These are phyloP conservation scores for Drosophila dunni DNA, from an alignment of 1,140 invertebrate species.

Conservation along the genomic window DNA sequence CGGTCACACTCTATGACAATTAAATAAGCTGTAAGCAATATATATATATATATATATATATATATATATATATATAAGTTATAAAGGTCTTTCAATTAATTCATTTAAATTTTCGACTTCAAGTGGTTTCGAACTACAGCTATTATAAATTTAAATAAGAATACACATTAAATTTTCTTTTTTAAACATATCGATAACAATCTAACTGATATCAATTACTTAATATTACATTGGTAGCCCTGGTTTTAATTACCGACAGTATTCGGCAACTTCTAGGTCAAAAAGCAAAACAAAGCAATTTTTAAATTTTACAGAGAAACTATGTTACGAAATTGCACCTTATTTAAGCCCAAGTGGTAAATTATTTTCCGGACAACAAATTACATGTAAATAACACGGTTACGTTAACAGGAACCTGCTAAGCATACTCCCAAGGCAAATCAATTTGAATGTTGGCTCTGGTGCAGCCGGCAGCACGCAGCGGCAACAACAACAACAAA, in stretches of 20 bases:
- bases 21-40: too few relatives aligned
- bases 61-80: too few relatives aligned
- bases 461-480: not conserved
- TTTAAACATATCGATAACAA: not conserved
- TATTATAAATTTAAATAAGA: too few relatives aligned
- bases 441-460: not conserved
- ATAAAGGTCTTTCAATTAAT: too few relatives aligned
- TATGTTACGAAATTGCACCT: conserved; percentile 27
- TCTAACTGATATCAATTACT: not conserved
- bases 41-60: too few relatives aligned
- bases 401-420: not conserved
- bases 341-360: conserved; percentile 1
- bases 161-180: too few relatives aligned
- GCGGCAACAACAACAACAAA: conserved; percentile 30
- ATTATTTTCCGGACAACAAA: not conserved
- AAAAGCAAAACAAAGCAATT: conserved; percentile 16
- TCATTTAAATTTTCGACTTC: too few relatives aligned
- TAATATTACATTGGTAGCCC: not conserved
- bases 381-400: not conserved
- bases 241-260: not conserved
- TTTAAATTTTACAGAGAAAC: not conserved
- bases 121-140: too few relatives aligned
- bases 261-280: not conserved
- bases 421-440: not conserved
- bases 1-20: too few relatives aligned